Evolutionary conservation across 2,888 invertebrate genomes (phyloP).

Genomic region (Dicyrtoma fusca): DNA sequence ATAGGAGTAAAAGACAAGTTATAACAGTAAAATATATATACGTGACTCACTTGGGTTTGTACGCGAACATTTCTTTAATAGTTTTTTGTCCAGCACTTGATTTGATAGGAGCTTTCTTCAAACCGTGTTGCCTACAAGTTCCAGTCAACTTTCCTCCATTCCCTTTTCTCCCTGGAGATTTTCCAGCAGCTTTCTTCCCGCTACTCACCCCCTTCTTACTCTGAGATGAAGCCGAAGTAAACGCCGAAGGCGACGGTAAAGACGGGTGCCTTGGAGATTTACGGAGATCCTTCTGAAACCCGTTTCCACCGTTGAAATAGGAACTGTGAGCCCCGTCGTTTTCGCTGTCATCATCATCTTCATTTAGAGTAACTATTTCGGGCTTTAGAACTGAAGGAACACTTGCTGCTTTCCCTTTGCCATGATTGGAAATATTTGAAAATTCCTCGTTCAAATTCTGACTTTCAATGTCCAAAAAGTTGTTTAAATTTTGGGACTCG

Average conservation of each 20-base stretch:
- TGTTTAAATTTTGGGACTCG: slow-evolving; percentile 15
- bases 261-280: neutral
- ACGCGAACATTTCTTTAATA: slow-evolving; percentile 43
- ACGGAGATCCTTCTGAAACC: neutral
- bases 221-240: neutral
- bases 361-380: neutral
- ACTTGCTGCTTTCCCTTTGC: neutral
- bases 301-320: slow-evolving; percentile 7
- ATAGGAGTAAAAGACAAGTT: no score
- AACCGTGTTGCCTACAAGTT: slow-evolving; percentile 38
- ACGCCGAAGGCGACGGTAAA: neutral
- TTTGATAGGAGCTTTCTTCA: slow-evolving; percentile 19
- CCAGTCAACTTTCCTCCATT: slow-evolving; percentile 2
- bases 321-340: slow-evolving; percentile 16
- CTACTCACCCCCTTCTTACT: neutral
- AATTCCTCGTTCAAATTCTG: neutral
- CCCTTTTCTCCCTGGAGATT: neutral
- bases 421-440: slow-evolving; percentile 8
- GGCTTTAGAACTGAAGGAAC: no score
- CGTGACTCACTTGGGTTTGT: slow-evolving; percentile 1
- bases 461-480: neutral
- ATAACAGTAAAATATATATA: no score
- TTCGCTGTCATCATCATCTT: slow-evolving; percentile 24
- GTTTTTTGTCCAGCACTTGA: slow-evolving; percentile 41
- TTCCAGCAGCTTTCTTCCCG: neutral